Evolutionary conservation across 92 coral and sea anemone genomes (phyloP), one percentile per base, ranked within the genome.

Genomic region (Anthopleura xanthogrammica): DNA sequence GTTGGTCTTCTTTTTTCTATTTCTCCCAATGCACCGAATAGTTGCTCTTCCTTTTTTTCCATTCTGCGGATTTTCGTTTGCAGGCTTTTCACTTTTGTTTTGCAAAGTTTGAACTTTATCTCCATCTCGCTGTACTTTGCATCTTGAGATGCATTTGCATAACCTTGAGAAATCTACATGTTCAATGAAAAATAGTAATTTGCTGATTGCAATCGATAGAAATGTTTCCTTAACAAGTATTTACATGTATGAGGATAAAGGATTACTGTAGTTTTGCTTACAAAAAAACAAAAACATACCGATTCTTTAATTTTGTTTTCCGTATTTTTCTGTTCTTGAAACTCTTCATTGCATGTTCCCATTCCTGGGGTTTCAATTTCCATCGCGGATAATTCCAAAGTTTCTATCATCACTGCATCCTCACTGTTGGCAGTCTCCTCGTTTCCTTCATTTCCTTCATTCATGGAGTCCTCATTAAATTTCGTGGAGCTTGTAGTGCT

Each of bases 51-150:
- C 11, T 78, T 78, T 11, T 24, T 78, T 78, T 78, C 50, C 41
- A 77, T 77, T 22, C 80, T 77, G 17, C 80, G 60, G 39, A 78
- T 55, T 55, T 78, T 78, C 5, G 70, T 58, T 78, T 78, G 80
- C 39, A 77, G 41, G 52, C 65, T 12, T 77, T 77, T 48, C 36
- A 50, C 65, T 22, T 60, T 60, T 56, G 10, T 43, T 42, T 78
- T 54, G 66, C 7, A 75, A n/a, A 52, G 81, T 78, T 78, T 55
- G 4, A 78, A 50, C 68, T 55, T 19, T 22, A 12, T 42, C 23
- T 75, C 79, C 13, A 41, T 41, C 36, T 64, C 71, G 19, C 71
- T 29, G 12, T 64, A 64, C 71, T 64, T 64, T 64, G 71, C 71
- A 64, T 29, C 71, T 64, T 17, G 71, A 64, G 36, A 29, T 29